Conservation (phyloP, 2,113 vertebrate species). For the Nanger granti region DNA sequence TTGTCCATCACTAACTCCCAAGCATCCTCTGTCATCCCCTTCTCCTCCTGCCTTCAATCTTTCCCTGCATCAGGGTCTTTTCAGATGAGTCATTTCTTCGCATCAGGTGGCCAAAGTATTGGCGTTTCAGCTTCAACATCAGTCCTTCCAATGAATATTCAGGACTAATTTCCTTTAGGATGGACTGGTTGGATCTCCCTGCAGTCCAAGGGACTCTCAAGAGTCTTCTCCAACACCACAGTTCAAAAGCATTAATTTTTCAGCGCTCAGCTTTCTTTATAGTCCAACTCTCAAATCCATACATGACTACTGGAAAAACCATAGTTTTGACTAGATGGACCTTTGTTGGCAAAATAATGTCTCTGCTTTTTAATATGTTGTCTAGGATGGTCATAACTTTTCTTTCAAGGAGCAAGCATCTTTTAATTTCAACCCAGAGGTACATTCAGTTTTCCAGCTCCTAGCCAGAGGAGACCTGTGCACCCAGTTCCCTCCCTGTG, state of each 20-base stretch:
- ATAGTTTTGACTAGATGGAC: rapidly evolving
- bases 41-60: not conserved
- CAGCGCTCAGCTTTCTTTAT: not conserved
- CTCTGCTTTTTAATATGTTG: not conserved
- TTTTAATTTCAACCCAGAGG: not conserved
- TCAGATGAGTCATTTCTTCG: not conserved
- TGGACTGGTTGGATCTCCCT: not conserved
- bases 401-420: not conserved
- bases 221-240: not conserved
- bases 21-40: not conserved
- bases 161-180: not conserved
- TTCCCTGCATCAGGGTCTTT: not conserved
- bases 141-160: not conserved
- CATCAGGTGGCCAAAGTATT: not conserved
- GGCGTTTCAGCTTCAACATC: not conserved
- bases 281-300: not conserved
- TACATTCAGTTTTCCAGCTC: not conserved
- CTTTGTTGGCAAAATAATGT: not conserved
- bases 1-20: not conserved
- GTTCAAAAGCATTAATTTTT: not conserved
- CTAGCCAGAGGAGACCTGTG: not conserved
- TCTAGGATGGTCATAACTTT: not conserved
- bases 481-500: not conserved
- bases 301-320: not conserved
- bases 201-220: not conserved